These are phyloP conservation scores for Mallotus villosus DNA, from an alignment of 2,797 vertebrate species.

Conservation along the genomic window DNA sequence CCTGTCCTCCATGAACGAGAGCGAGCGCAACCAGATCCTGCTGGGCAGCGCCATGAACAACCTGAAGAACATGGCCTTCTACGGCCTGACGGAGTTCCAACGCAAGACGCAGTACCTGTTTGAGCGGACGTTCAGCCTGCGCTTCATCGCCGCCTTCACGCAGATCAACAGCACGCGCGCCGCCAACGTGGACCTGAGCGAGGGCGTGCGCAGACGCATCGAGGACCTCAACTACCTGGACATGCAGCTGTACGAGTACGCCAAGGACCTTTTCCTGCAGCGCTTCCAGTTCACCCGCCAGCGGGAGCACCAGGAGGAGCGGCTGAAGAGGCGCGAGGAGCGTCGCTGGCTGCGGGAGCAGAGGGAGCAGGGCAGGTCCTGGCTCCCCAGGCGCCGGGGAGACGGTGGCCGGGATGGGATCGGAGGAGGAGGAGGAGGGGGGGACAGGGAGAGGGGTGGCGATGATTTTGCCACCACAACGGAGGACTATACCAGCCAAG, in stretches of 20 bases:
- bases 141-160: conserved; percentile 95
- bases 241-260: conserved; percentile 92
- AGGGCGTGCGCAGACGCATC: conserved; percentile 83
- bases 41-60: conserved; percentile 95
- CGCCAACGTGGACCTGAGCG: conserved; percentile 91
- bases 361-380: conserved; percentile 69
- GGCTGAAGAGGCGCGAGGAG: conserved; percentile 87
- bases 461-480: conserved; percentile 77
- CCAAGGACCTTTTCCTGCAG: conserved; percentile 95
- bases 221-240: conserved; percentile 94
- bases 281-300: conserved; percentile 93
- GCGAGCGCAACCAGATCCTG: conserved; percentile 86
- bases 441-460: conserved; percentile 29
- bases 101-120: conserved; percentile 98
- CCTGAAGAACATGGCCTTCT: conserved; percentile 98
- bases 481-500: conserved; percentile 96
- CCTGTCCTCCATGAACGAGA: conserved; percentile 91
- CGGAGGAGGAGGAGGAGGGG: conserved; percentile 35
- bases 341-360: conserved; percentile 84
- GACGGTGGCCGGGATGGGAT: conserved; percentile 54
- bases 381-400: conserved; percentile 67
- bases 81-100: conserved; percentile 95
- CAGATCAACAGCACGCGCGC: conserved; percentile 95
- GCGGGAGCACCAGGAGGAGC: conserved; percentile 85
- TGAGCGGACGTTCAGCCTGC: conserved; percentile 96